phyloP scores from a whole-genome alignment of 2,888 invertebrate genomes.

The Xestia ashworthii region DNA sequence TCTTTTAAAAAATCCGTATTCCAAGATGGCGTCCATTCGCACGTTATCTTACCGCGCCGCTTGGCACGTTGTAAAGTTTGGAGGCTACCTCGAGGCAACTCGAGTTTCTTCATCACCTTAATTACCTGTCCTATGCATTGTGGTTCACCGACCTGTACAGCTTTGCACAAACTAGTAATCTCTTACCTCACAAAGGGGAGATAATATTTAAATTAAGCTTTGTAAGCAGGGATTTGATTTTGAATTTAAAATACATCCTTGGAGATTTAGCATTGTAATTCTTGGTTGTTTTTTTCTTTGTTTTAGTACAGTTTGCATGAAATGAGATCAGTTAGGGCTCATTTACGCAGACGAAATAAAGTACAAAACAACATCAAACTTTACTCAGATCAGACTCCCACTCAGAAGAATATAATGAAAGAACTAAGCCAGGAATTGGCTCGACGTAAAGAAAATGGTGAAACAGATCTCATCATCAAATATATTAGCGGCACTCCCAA shows the following conservation, averaged over 20 bases:
- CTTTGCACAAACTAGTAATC: slow-evolving; percentile 46
- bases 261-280: slow-evolving; percentile 18
- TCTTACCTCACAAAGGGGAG: slow-evolving; percentile 32
- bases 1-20: slow-evolving; percentile 23
- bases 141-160: slow-evolving; percentile 38
- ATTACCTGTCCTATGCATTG: slow-evolving; percentile 63
- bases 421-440: too few species aligned
- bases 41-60: slow-evolving; percentile 44
- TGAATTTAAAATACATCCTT: slow-evolving; percentile 15
- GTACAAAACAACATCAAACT: too few species aligned
- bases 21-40: slow-evolving; percentile 37
- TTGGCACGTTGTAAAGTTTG: slow-evolving; percentile 49
- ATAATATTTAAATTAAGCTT: slow-evolving; percentile 50
- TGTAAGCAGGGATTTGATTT: slow-evolving; percentile 8
- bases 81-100: slow-evolving; percentile 12
- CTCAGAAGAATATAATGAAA: too few species aligned
- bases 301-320: too few species aligned
- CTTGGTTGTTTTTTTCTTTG: neutral
- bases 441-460: too few species aligned
- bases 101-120: slow-evolving; percentile 46
- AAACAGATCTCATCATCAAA: too few species aligned
- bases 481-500: too few species aligned
- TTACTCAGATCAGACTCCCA: too few species aligned
- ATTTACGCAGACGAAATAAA: too few species aligned
- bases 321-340: too few species aligned